phyloP scores from a whole-genome alignment of 2,888 invertebrate genomes.

The Sepiola atlantica region DNA sequence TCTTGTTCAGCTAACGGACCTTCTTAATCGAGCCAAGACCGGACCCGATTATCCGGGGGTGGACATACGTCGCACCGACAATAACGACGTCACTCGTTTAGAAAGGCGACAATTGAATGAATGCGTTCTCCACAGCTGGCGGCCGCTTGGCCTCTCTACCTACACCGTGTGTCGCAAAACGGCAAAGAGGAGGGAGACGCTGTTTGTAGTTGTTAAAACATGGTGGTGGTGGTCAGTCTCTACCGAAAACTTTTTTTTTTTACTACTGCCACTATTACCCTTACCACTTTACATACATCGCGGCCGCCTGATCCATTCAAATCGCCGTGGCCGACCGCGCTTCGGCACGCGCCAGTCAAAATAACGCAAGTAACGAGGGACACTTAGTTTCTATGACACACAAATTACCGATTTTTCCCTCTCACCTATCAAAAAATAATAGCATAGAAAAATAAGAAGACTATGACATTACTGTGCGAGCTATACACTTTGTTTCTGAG shows the following conservation, averaged over 20 bases:
- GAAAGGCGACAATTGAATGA: background rate
- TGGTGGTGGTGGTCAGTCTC: background rate
- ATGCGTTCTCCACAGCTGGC: background rate
- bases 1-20: background rate
- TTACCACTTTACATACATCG: background rate
- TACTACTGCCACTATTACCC: background rate
- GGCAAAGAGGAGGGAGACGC: background rate
- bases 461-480: background rate
- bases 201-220: background rate
- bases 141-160: background rate
- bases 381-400: slow-evolving; percentile 18
- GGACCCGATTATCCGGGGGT: background rate
- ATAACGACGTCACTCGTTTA: background rate
- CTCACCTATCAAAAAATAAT: background rate
- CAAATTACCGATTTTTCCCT: background rate
- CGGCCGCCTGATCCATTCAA: background rate
- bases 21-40: background rate
- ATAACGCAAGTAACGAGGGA: background rate
- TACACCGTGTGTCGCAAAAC: background rate
- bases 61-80: background rate
- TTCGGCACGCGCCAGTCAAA: background rate
- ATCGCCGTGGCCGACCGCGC: too few relatives aligned
- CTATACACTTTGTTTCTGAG: background rate
- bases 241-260: background rate
- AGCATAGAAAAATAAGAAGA: background rate